phyloP scores from a whole-genome alignment of 2,113 vertebrate genomes.

The Passer domesticus region DNA sequence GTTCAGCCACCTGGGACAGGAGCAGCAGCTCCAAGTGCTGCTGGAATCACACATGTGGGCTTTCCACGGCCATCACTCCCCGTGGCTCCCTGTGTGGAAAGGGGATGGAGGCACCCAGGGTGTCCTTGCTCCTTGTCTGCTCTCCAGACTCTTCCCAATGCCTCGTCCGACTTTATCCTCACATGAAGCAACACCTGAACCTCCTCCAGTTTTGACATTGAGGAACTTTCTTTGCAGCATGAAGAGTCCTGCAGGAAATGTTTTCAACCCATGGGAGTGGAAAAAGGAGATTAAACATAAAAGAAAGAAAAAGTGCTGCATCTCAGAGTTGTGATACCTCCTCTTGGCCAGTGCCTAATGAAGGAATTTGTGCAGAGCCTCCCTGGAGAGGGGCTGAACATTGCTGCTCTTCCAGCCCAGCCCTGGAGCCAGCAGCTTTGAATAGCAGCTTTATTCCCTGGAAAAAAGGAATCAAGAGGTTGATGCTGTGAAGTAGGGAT shows the following conservation, averaged over 20 bases:
- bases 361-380: background rate
- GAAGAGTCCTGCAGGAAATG: background rate
- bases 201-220: background rate
- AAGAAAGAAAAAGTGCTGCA: background rate
- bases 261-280: background rate
- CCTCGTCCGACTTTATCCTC: accelerated
- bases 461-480: background rate
- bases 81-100: background rate
- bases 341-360: background rate
- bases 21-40: background rate
- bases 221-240: background rate
- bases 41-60: background rate
- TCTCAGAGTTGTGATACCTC: background rate
- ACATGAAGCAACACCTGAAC: background rate
- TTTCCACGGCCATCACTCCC: background rate
- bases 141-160: background rate
- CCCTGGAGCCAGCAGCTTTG: background rate
- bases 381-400: background rate
- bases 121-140: background rate
- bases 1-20: background rate
- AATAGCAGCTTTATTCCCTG: background rate
- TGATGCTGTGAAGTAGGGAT: background rate
- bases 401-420: background rate
- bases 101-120: background rate
- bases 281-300: background rate